A percentile compares a stretch with the other conserved stretches of the same genome.
Conservation (phyloP, 2,888 invertebrate species). For the Mactromeris polynyma region DNA sequence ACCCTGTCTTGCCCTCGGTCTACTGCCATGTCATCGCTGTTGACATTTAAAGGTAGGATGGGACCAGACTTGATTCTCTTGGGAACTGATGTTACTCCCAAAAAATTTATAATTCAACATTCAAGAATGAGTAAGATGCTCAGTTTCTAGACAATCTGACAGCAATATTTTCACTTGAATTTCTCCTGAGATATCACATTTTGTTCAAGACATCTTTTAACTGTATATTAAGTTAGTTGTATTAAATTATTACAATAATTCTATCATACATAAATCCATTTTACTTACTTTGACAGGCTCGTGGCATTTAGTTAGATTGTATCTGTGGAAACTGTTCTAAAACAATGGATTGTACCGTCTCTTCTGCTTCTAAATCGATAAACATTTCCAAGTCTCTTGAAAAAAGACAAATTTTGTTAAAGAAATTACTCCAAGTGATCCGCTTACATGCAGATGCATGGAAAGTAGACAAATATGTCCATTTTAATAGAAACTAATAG, state of each 20-base stretch:
- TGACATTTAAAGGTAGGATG: slow-evolving; percentile 1
- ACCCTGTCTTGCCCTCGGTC: background rate
- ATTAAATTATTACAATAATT: background rate
- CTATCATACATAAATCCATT: background rate
- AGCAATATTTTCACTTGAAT: background rate
- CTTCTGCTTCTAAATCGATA: background rate
- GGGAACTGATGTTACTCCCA: background rate
- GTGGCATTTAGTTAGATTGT: background rate
- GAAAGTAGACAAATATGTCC: background rate
- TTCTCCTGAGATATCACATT: background rate
- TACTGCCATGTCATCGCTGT: background rate
- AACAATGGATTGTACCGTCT: background rate
- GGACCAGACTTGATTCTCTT: background rate
- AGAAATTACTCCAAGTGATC: background rate
- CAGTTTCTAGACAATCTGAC: background rate
- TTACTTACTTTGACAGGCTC: background rate
- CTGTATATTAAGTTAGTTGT: background rate
- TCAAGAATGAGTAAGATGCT: background rate
- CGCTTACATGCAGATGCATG: no score
- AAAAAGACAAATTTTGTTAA: background rate
- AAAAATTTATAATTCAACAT: background rate
- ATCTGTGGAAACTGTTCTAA: background rate
- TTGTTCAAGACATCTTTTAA: background rate
- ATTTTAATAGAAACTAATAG: background rate
- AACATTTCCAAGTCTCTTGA: background rate